These are phyloP conservation scores for Centruroides vittatus DNA, from an alignment of 1,140 invertebrate species.

Conservation along the genomic window DNA sequence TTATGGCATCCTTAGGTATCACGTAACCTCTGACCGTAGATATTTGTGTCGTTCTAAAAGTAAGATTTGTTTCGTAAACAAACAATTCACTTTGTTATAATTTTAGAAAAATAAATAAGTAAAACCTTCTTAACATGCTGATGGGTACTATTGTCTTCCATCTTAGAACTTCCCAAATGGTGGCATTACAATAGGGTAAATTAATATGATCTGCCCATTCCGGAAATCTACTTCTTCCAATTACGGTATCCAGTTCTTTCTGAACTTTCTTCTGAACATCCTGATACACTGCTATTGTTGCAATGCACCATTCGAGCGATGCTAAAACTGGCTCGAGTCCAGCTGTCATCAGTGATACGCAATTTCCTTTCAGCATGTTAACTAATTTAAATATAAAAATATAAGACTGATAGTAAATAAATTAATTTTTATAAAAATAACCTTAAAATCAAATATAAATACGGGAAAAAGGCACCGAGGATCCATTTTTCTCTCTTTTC, in stretches of 20 bases:
- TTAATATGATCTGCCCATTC: conserved; percentile 11
- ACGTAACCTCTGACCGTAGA: conserved; percentile 20
- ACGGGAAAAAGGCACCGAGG: conserved; percentile 28
- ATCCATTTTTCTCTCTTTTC: too few relatives aligned
- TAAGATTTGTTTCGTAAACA: not conserved
- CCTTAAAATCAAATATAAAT: too few relatives aligned
- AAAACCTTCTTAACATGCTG: conserved; percentile 10
- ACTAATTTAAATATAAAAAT: not conserved
- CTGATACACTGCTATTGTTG: conserved; percentile 12
- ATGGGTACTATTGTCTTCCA: conserved; percentile 16
- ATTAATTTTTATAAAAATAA: too few relatives aligned
- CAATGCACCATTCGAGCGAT: conserved; percentile 19
- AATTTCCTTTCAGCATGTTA: conserved; percentile 17
- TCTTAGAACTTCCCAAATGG: conserved; percentile 18
- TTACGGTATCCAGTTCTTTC: conserved; percentile 19
- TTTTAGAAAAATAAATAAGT: too few relatives aligned
- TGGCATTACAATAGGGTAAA: conserved; percentile 20
- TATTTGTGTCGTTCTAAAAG: conserved; percentile 2
- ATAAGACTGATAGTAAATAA: too few relatives aligned
- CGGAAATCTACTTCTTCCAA: conserved; percentile 15
- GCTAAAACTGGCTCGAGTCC: conserved; percentile 22
- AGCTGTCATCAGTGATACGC: conserved; percentile 17
- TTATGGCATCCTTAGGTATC: conserved; percentile 36
- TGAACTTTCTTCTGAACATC: conserved; percentile 20
- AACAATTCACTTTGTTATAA: not conserved